Conservation (phyloP, 2,113 vertebrate species). For the Malaclemys terrapin region DNA sequence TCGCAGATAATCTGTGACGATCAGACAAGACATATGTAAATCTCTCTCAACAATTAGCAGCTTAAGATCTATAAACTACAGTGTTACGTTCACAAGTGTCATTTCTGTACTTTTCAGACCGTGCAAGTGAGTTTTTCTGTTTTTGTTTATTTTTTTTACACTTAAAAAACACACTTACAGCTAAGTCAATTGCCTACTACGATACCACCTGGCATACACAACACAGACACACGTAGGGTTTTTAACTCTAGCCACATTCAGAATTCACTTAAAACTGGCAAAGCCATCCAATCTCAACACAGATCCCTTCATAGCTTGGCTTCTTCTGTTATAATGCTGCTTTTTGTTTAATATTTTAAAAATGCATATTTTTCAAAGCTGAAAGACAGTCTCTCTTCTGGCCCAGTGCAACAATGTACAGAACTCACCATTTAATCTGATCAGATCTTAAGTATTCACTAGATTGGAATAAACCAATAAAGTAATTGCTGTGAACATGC, state of each 20-base stretch:
- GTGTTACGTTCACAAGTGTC: conserved; percentile 84
- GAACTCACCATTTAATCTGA: conserved; percentile 42
- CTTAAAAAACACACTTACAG: conserved; percentile 81
- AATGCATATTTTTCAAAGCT: conserved; percentile 65
- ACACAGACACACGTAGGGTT: conserved; percentile 76
- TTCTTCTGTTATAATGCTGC: conserved; percentile 49
- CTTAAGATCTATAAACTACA: conserved; percentile 85
- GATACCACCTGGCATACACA: conserved; percentile 79
- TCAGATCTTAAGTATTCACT: conserved; percentile 20
- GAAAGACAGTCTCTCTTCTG: conserved; percentile 51
- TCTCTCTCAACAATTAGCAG: conserved; percentile 87
- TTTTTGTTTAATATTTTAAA: conserved; percentile 34
- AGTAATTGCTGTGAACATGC: conserved; percentile 33
- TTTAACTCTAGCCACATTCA: conserved; percentile 74
- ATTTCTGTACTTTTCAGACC: conserved; percentile 82
- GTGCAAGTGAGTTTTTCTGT: conserved; percentile 80
- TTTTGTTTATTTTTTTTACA: conserved; percentile 75
- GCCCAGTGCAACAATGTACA: conserved; percentile 12
- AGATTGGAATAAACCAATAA: conserved; percentile 49
- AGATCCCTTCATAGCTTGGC: conserved; percentile 45
- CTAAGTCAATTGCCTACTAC: conserved; percentile 80
- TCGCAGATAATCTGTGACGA: conserved; percentile 76
- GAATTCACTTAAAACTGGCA: conserved; percentile 68
- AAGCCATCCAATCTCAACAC: conserved; percentile 51
- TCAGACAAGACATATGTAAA: conserved; percentile 83